Percentiles rank a stretch among this genome's conserved stretches.
Conservation (phyloP, 2,113 vertebrate species). For the Chaetodon trifascialis region DNA sequence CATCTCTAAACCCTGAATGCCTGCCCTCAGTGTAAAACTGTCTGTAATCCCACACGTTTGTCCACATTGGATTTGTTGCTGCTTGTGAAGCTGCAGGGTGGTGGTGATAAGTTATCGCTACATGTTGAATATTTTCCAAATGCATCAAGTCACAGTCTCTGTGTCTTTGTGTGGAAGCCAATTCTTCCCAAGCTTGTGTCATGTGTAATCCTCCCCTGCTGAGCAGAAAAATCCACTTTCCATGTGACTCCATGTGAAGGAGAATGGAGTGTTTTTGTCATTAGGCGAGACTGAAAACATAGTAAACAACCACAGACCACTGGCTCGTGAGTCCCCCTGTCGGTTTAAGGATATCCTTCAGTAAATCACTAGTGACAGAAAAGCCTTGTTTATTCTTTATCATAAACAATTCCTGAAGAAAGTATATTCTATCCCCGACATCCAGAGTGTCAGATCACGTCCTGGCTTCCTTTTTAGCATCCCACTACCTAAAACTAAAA, state of each 20-base stretch:
- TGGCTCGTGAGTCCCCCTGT: conserved; percentile 10
- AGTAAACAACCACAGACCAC: conserved; percentile 51
- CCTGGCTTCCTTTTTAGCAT: neutral
- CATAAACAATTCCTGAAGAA: neutral
- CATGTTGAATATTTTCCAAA: conserved; percentile 41
- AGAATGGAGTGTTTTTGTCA: conserved; percentile 44
- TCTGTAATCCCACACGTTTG: conserved; percentile 2
- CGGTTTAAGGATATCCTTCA: conserved; percentile 21
- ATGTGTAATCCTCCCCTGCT: conserved; percentile 34
- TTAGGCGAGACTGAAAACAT: conserved; percentile 40
- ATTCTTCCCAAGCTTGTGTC: neutral
- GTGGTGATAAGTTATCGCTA: conserved; percentile 4
- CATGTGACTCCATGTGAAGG: conserved; percentile 20
- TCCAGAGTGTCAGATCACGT: neutral
- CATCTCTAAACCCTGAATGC: neutral
- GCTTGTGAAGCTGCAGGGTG: conserved; percentile 2
- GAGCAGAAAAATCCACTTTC: conserved; percentile 39
- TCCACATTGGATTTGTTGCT: neutral
- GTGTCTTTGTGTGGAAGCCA: conserved; percentile 5
- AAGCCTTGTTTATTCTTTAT: neutral
- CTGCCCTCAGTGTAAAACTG: neutral
- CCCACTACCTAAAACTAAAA: neutral
- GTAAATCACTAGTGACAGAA: neutral
- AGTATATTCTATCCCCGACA: neutral
- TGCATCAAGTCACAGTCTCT: conserved; percentile 12